Base-by-base conservation (phyloP, 2,888 invertebrate species). In the Tenthredo scrophulariae region DNA sequence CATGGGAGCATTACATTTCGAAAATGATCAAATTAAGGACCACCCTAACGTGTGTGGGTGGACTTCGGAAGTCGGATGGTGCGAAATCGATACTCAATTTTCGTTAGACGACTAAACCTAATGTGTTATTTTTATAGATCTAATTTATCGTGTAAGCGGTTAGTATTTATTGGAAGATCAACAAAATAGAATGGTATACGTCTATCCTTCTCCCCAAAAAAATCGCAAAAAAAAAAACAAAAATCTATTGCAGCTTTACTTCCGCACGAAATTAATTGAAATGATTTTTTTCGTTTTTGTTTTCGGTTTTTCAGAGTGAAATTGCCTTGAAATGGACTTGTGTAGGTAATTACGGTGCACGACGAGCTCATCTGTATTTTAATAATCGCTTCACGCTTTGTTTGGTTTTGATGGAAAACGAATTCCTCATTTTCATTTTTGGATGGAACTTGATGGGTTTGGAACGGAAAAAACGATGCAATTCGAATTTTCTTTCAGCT, bases 51-150 rank as follows among this genome's bases (percentile, higher is more conserved):
- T 37, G 1, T 37, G 37, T 22, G 58, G 22, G 58, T 58, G 22
- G 6, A 18, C n/a, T 6, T 26, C 13, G 4, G 13, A 62, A 26
- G 67, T 26, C 33, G 33, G 33, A 29, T 15, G 33, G 18, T 33
- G 15, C 33, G 18, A 67, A 67, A 67, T 67, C 67, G 33, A 67
- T 67, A 67, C 67, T 33, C 67, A 18, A 67, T 67, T 67, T 33
- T 33, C 67, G 33, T 7, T 67, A 7, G 33, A 67, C 26, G 67
- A 18, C 29, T 67, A 15, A 67, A 29, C 29, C 67, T 33, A 33
- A 67, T 18, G 67, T 15, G 67, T 4, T 33, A 33, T 33, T 67
- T 67, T 33, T 33, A 6, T 67, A 7, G 67, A 67, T 67, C 7
- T 18, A 18, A 67, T 67, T 67, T 26, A 67, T 33, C 67, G 67